A percentile compares a stretch with the other conserved stretches of the same genome.
Conservation (phyloP, 2,888 invertebrate genomes). For the Apeira syringaria region DNA sequence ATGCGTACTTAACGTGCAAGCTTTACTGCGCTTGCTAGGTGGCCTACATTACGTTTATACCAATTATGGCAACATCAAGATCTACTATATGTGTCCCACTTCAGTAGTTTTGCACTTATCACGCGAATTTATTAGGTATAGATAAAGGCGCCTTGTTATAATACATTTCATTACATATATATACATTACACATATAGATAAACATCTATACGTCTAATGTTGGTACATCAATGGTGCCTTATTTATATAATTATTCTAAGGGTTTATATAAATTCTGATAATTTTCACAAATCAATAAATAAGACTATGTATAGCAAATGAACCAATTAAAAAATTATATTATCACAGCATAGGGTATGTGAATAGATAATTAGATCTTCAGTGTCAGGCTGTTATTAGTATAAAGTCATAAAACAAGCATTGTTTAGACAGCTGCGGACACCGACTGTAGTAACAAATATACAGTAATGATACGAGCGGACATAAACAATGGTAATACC, state of each 20-base stretch:
- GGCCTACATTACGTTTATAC: conserved; percentile 45
- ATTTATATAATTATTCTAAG: too few relatives aligned
- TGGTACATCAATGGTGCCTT: too few relatives aligned
- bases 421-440: conserved; percentile 62
- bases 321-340: too few relatives aligned
- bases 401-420: conserved; percentile 36
- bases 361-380: too few relatives aligned
- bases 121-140: conserved; percentile 12
- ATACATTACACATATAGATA: too few relatives aligned
- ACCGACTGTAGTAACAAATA: conserved; percentile 53
- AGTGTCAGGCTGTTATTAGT: conserved; percentile 17
- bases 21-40: conserved; percentile 37
- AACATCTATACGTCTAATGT: too few relatives aligned
- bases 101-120: conserved; percentile 23
- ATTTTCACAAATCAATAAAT: too few relatives aligned
- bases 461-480: conserved; percentile 36
- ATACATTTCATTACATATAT: too few relatives aligned
- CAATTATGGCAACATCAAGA: conserved; percentile 36
- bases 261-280: too few relatives aligned
- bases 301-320: too few relatives aligned
- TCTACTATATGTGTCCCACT: conserved; percentile 30
- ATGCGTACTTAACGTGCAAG: conserved; percentile 14
- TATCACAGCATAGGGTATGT: too few relatives aligned
- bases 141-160: too few relatives aligned
- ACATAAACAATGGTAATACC: conserved; percentile 50